Percentiles rank a stretch among this genome's conserved stretches.
phyloP scores from a whole-genome alignment of 2,113 vertebrate species.

The Tinamus guttatus region DNA sequence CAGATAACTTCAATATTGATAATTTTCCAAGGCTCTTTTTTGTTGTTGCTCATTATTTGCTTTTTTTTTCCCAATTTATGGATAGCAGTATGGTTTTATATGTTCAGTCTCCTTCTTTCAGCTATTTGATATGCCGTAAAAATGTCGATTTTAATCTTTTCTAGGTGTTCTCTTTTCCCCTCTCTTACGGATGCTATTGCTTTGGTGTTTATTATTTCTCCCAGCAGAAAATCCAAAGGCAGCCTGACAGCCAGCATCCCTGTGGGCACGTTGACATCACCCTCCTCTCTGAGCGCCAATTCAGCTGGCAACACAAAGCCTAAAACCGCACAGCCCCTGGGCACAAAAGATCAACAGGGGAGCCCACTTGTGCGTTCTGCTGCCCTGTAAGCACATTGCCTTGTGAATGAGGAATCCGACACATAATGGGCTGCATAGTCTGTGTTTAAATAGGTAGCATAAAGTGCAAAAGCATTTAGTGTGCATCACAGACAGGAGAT shows the following conservation, averaged over 20 bases:
- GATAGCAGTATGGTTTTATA: neutral
- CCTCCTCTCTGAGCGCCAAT: constrained; percentile 54
- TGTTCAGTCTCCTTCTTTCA: neutral
- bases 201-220: constrained; percentile 29
- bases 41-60: neutral
- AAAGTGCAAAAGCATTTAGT: neutral
- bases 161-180: neutral
- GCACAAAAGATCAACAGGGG: constrained; percentile 54
- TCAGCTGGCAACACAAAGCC: constrained; percentile 57
- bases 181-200: neutral
- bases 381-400: constrained; percentile 67
- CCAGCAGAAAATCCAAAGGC: constrained; percentile 48
- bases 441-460: constrained; percentile 30
- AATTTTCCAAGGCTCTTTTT: neutral
- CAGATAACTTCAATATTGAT: neutral
- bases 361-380: constrained; percentile 44
- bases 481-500: neutral
- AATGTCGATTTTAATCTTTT: neutral
- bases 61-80: neutral
- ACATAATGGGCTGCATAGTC: constrained; percentile 43
- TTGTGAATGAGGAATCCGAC: constrained; percentile 56
- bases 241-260: constrained; percentile 14
- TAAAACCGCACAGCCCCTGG: constrained; percentile 18
- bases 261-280: constrained; percentile 61
- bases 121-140: neutral